These are phyloP conservation scores for Seriola dumerili DNA, from an alignment of 2,113 vertebrate genomes.

Conservation along the genomic window DNA sequence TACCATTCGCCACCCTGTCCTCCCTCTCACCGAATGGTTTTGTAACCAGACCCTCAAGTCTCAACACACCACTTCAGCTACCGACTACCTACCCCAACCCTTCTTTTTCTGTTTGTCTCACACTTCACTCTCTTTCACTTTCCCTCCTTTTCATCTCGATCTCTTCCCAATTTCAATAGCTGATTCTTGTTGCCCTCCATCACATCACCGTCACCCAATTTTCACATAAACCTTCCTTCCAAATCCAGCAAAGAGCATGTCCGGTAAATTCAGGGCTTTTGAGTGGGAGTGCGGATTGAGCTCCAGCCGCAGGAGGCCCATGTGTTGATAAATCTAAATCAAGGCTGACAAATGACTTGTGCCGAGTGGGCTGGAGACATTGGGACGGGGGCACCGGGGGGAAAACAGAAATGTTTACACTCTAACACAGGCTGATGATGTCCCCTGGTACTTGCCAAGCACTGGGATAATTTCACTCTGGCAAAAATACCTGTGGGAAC, in stretches of 20 bases:
- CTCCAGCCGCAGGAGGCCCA: constrained; percentile 31
- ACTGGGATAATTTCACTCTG: constrained; percentile 70
- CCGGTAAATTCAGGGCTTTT: constrained; percentile 39
- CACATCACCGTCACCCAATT: background rate
- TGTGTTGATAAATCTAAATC: constrained; percentile 74
- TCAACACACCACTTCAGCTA: constrained; percentile 40
- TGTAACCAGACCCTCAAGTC: constrained; percentile 53
- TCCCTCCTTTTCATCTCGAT: background rate
- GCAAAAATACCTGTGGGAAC: constrained; percentile 73
- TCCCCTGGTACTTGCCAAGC: constrained; percentile 66
- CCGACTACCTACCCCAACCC: too few relatives aligned
- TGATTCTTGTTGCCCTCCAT: background rate
- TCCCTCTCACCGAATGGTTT: constrained; percentile 37
- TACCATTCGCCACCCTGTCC: constrained; percentile 20
- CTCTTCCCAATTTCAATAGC: constrained; percentile 16
- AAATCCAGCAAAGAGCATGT: constrained; percentile 33
- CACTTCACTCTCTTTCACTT: background rate
- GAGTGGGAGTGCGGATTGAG: constrained; percentile 51
- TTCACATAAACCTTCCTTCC: background rate
- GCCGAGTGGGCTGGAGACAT: constrained; percentile 64
- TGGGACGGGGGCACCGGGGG: constrained; percentile 54
- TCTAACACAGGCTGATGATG: constrained; percentile 75
- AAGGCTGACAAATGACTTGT: constrained; percentile 77
- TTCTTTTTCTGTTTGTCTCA: background rate
- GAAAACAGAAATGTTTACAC: constrained; percentile 76